These are phyloP conservation scores for Crenichthys baileyi DNA, from an alignment of 2,797 vertebrate species.

Conservation along the genomic window DNA sequence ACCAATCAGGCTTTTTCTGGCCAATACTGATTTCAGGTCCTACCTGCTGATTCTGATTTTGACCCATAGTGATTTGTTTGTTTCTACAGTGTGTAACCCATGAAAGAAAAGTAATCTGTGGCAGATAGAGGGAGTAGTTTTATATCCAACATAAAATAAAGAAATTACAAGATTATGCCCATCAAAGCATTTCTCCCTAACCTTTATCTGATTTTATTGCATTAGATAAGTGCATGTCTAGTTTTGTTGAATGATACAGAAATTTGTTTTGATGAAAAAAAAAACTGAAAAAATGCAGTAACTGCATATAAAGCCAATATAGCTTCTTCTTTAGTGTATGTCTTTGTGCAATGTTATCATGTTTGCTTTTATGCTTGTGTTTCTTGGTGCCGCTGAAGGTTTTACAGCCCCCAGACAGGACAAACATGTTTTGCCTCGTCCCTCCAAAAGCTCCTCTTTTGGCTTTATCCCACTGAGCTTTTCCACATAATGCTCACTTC, in stretches of 20 bases:
- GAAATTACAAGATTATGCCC: neutral
- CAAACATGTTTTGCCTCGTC: conserved; percentile 10
- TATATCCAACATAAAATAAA: neutral
- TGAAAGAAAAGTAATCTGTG: neutral
- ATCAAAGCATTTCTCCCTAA: neutral
- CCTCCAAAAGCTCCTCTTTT: conserved; percentile 3
- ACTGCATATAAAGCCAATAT: neutral
- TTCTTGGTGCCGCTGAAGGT: conserved; percentile 13
- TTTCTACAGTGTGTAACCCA: neutral
- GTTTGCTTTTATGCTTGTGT: too few species aligned
- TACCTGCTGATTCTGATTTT: neutral
- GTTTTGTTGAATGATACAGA: conserved; percentile 21
- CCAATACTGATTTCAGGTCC: too few species aligned
- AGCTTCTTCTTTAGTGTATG: neutral
- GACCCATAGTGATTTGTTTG: neutral
- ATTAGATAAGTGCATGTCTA: neutral
- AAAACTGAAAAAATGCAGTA: neutral
- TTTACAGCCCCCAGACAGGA: conserved; percentile 20
- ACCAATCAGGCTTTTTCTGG: neutral
- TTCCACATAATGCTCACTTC: conserved; percentile 41
- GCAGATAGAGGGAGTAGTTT: neutral
- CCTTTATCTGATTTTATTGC: neutral
- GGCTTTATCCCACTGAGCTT: conserved; percentile 38
- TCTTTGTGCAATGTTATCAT: neutral
- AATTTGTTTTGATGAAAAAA: neutral